Conservation (phyloP, 2,113 vertebrate genomes). For the Atherinomorus stipes region DNA sequence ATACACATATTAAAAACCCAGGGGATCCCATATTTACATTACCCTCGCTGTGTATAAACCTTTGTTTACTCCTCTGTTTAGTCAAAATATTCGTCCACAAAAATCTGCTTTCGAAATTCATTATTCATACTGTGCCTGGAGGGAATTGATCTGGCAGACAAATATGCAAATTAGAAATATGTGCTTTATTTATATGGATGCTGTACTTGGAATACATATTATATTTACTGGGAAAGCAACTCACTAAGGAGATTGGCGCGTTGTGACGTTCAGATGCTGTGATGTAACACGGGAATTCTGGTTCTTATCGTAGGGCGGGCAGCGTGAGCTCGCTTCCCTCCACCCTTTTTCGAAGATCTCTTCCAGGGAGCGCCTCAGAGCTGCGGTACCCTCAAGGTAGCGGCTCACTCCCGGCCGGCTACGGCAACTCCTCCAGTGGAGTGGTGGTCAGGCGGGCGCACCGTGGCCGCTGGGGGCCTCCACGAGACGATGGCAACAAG, state of each 20-base stretch:
- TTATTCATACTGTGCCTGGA: conserved; percentile 28
- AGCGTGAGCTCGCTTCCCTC: conserved; percentile 80
- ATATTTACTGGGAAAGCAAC: background rate
- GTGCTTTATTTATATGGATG: conserved; percentile 5
- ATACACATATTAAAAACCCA: conserved; percentile 24
- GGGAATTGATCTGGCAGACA: conserved; percentile 18
- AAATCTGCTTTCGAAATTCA: conserved; percentile 14
- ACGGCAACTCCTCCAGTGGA: conserved; percentile 84
- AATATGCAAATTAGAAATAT: conserved; percentile 16
- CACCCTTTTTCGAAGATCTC: conserved; percentile 85
- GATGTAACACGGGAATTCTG: conserved; percentile 37
- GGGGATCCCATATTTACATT: conserved; percentile 15
- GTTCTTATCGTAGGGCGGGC: conserved; percentile 68
- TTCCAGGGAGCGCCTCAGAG: conserved; percentile 92
- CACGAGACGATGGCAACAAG: conserved; percentile 88
- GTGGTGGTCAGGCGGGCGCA: conserved; percentile 86
- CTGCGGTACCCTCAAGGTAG: conserved; percentile 90
- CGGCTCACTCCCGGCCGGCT: conserved; percentile 86
- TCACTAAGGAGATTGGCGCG: conserved; percentile 7
- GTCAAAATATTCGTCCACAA: background rate
- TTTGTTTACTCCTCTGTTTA: conserved; percentile 18
- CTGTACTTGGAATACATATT: background rate
- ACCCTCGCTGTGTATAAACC: background rate
- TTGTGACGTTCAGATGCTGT: conserved; percentile 14
- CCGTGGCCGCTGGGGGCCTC: conserved; percentile 87